Evolutionary conservation across 2,113 vertebrate species (phyloP).

Genomic region (Sinocyclocheilus anophthalmus): DNA sequence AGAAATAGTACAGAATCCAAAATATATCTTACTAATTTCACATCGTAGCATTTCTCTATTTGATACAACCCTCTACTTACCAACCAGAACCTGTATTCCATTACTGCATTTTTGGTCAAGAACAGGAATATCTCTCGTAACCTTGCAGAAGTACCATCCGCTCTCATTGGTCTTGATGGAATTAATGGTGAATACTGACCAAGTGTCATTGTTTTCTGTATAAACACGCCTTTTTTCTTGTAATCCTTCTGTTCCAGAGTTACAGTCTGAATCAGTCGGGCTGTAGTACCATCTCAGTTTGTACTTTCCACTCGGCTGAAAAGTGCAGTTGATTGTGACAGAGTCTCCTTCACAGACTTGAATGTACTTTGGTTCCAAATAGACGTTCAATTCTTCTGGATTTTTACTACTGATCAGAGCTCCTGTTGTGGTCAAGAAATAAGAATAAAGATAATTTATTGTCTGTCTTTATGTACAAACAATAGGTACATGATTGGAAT

Average conservation of each 20-base stretch:
- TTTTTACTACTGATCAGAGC: not conserved
- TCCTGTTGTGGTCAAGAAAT: not conserved
- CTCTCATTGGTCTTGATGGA: not conserved
- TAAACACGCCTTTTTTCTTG: not conserved
- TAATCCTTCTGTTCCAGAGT: not conserved
- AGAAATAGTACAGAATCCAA: too few species aligned
- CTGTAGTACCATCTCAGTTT: slow-evolving; percentile 34
- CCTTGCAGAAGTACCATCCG: slow-evolving; percentile 51
- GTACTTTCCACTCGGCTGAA: accelerated
- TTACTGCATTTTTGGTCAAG: not conserved
- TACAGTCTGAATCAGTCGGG: accelerated
- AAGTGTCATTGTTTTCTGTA: accelerated
- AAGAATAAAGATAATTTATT: too few species aligned
- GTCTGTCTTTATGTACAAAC: too few species aligned
- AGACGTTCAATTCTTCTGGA: not conserved
- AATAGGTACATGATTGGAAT: too few species aligned
- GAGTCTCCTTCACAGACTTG: not conserved
- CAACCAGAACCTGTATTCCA: not conserved
- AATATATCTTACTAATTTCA: not conserved
- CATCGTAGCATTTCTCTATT: not conserved
- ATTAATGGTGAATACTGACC: slow-evolving; percentile 7
- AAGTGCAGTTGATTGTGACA: slow-evolving; percentile 33
- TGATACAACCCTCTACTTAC: slow-evolving; percentile 40
- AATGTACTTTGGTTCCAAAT: not conserved
- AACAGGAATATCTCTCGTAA: slow-evolving; percentile 25